Percentiles rank a stretch among this genome's conserved stretches.
Evolutionary conservation across 1,140 invertebrate genomes (phyloP).

Genomic region (Eueides isabella): DNA sequence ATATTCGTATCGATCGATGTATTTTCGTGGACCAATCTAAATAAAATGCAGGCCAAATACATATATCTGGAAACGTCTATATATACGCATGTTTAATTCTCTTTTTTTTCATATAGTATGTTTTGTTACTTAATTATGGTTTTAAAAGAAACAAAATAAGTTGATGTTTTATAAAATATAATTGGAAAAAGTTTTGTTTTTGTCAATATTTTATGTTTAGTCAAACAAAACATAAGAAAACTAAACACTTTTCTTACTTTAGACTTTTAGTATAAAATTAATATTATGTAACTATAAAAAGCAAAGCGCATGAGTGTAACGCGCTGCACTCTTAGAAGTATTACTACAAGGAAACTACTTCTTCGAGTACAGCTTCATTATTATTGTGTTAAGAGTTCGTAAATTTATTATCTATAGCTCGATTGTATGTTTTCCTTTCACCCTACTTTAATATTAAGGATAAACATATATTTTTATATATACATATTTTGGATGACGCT

Average conservation of each 20-base stretch:
- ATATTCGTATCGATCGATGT: not conserved
- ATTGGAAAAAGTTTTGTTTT: too few relatives aligned
- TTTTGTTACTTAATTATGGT: not conserved
- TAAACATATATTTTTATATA: conserved; percentile 7
- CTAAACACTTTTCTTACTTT: not conserved
- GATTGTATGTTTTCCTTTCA: not conserved
- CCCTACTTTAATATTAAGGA: not conserved
- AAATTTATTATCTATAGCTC: conserved; percentile 15
- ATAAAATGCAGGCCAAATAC: not conserved
- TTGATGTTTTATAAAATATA: too few relatives aligned
- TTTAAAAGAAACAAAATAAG: not conserved
- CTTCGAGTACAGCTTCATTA: conserved; percentile 12
- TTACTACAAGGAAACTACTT: not conserved
- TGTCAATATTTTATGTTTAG: too few relatives aligned
- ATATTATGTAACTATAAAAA: not conserved
- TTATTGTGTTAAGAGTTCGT: not conserved
- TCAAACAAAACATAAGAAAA: not conserved
- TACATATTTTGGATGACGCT: not conserved
- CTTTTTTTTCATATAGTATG: not conserved
- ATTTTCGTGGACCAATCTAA: not conserved
- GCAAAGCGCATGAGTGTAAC: conserved; percentile 17
- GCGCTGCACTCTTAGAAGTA: conserved; percentile 12
- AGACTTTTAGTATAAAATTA: not conserved
- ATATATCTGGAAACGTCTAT: not conserved
- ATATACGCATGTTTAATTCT: not conserved